Evolutionary conservation across 2,888 invertebrate species (phyloP).

Genomic region (Campaea margaritaria): DNA sequence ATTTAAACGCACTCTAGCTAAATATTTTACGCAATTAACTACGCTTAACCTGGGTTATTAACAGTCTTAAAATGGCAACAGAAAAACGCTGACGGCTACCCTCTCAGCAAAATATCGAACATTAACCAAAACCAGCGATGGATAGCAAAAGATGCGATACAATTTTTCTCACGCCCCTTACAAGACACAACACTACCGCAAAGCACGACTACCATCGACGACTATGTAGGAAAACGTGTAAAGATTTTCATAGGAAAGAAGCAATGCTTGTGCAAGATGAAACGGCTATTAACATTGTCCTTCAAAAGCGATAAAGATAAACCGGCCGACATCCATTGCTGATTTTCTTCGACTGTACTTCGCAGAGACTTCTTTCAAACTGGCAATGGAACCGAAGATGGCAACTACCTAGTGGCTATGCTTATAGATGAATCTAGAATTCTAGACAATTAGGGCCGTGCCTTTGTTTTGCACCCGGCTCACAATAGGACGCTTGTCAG

Average conservation of each 20-base stretch:
- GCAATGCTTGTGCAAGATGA: slow-evolving; percentile 1
- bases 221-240: neutral
- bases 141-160: neutral
- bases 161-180: neutral
- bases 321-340: slow-evolving; percentile 3
- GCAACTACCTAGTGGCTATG: neutral
- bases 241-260: neutral
- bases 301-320: neutral
- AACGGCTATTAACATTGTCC: neutral
- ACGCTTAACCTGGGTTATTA: neutral
- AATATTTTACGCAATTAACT: slow-evolving; percentile 6
- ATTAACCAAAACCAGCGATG: slow-evolving; percentile 4
- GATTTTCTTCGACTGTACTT: neutral
- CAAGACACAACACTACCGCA: slow-evolving; percentile 5
- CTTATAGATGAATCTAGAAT: slow-evolving; percentile 5
- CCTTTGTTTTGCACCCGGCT: slow-evolving; percentile 39
- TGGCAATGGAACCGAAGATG: neutral
- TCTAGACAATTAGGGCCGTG: slow-evolving; percentile 31
- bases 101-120: neutral
- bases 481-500: slow-evolving; percentile 33
- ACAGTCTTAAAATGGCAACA: neutral
- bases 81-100: neutral
- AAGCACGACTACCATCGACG: neutral
- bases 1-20: slow-evolving; percentile 1
- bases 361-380: neutral